Percentiles rank a stretch among this genome's conserved stretches.
Conservation (phyloP, 2,888 invertebrate genomes). For the Zele albiditarsus region DNA sequence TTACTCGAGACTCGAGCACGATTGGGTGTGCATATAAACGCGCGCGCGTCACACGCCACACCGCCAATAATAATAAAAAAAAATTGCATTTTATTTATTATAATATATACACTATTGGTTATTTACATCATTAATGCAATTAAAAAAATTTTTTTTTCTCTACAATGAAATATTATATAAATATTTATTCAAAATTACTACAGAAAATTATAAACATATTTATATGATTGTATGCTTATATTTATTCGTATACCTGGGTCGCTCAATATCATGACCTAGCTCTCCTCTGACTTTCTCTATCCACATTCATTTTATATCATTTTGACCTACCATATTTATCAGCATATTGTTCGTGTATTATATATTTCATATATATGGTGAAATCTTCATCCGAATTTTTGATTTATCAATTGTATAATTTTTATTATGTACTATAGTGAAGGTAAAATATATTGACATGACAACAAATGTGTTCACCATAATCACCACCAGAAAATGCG, state of each 20-base stretch:
- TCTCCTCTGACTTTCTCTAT: constrained; percentile 4
- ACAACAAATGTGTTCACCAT: too few species aligned
- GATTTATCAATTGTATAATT: too few species aligned
- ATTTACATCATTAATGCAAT: constrained; percentile 1
- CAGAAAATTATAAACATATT: not conserved
- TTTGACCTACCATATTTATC: not conserved
- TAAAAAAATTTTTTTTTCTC: too few species aligned
- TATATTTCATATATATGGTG: not conserved
- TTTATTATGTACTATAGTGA: too few species aligned
- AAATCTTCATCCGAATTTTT: too few species aligned
- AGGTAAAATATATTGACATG: too few species aligned
- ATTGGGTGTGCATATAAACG: not conserved
- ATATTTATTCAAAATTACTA: not conserved
- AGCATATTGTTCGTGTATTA: not conserved
- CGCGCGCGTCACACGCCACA: not conserved
- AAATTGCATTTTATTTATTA: not conserved
- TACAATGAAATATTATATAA: not conserved
- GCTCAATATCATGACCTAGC: constrained; percentile 1
- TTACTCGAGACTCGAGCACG: constrained; percentile 5
- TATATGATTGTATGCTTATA: not conserved
- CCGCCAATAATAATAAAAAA: not conserved
- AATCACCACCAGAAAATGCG: too few species aligned
- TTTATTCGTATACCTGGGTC: not conserved
- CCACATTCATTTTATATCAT: not conserved
- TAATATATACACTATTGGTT: not conserved